Base-by-base conservation (phyloP, 2,888 invertebrate genomes). In the Entomobrya multifasciata region DNA sequence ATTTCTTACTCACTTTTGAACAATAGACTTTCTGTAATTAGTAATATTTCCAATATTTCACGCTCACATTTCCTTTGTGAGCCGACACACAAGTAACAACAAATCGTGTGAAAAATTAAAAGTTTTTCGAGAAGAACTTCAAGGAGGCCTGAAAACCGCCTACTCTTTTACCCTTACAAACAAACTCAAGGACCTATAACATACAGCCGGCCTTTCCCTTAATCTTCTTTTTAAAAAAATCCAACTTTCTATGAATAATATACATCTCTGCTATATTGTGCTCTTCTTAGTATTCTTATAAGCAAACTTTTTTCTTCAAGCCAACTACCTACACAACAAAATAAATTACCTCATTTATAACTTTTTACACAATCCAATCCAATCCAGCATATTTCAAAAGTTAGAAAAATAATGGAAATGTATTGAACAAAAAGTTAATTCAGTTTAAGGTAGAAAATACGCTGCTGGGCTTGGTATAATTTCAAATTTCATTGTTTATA, bases 141-240 rank as follows among this genome's bases (percentile, higher is more conserved):
- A 82, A 36, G 49, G 27, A 52, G 1, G 17, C 62, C 47, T 2
- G 44, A 78, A 60, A 49, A 60, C 83, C 77, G 77, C 83, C 20
- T 36, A 36, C 65, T 67, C n/a, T n/a, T 84, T 78, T 84, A 67
- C 83, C 77, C 83, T 84, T 77, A 44, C 67, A 84, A 84, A 84
- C 83, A 84, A 77, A 55, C 5, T 10, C 11, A 70, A 81, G 81
- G 72, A 72, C 67, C 49, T 60, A 44, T 44, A 30, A n/a, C 13
- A 10, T 67, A 15, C 8, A 36, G 4, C 67, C 22, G 20, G 52
- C 57, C 83, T 27, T 76, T 74, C 76, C 65, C 41, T 13, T 6
- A 25, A 47, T 13, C 49, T 47, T 25, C 70, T 25, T 15, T n/a
- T 47, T 22, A 70, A 44, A 70, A 5, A 57, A 11, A 1, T 22